Evolutionary conservation across 2,797 vertebrate species (phyloP), one percentile per base, ranked within the genome.

Genomic region (Acipenser ruthenus): DNA sequence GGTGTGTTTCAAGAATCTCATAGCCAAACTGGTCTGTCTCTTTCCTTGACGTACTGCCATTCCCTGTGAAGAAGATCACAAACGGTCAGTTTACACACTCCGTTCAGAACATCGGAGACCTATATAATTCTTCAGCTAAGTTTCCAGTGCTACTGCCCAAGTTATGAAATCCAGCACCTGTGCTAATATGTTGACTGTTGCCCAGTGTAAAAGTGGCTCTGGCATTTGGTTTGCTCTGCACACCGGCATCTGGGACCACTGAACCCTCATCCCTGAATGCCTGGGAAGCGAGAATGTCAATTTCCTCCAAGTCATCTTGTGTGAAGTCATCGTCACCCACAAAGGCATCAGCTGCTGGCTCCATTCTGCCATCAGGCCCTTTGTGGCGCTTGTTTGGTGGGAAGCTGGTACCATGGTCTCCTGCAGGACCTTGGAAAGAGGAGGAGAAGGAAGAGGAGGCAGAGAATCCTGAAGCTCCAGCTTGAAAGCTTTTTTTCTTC

Each of bases 231-330:
- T 69, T 59, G 58, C 11, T 73, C 10, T 69, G 69, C 6, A 63
- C 10, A 6, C 60, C 62, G n/a, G 70, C 8, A 48, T 15, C 47
- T 6, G 58, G 60, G 60, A 69, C 56, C 6, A 50, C 11, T 0
- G 73, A 73, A n/a, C 58, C 73, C 0, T 12, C 69, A 1, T 50
- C 84, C 15, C 81, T 86, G 72, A 88, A 66, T 65, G 94, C 94
- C 82, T 98, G 95, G 0, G 94, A 94, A 3, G 94, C 89, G 1
- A 97, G 85, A 73, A 88, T 84, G 69, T 97, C 95, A 6, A 98
- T 93, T 77, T 98, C 92, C 67, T 94, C 87, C 73, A 98, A 80
- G 72, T 97, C 94, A 10, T 94, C 95, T 65, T 93, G 94, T 3
- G 95, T 97, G 74, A 97, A 96, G 53, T 93, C 93, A n/a, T 89